phyloP scores from a whole-genome alignment of 2,888 invertebrate species.

The Reticulitermes lucifugus region DNA sequence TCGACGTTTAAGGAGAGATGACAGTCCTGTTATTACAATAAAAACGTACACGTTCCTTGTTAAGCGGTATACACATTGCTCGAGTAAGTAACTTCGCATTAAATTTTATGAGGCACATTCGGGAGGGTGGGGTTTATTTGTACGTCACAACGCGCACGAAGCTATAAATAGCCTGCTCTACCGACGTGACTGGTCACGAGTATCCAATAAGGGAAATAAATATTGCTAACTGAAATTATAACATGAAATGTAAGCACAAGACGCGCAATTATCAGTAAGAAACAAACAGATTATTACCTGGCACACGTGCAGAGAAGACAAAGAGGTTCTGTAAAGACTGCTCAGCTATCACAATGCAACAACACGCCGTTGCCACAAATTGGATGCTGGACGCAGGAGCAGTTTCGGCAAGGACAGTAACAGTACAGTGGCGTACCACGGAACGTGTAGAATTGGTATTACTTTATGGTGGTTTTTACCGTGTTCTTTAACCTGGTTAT shows the following conservation, averaged over 20 bases:
- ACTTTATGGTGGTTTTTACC: no score
- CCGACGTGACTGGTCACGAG: background rate
- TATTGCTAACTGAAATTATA: background rate
- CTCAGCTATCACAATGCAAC: background rate
- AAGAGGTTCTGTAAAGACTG: background rate
- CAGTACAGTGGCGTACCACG: slow-evolving; percentile 12
- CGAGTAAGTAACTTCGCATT: no score
- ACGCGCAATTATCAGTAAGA: background rate
- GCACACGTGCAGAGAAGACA: background rate
- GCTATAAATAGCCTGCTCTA: background rate
- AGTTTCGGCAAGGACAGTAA: background rate
- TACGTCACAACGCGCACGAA: background rate
- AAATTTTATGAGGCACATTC: no score
- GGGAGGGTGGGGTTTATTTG: slow-evolving; percentile 8
- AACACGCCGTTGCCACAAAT: slow-evolving; percentile 4
- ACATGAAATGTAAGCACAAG: background rate
- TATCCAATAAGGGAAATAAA: background rate
- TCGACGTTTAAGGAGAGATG: no score
- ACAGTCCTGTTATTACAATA: no score
- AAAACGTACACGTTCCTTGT: no score
- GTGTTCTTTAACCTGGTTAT: no score
- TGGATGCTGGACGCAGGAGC: slow-evolving; percentile 21
- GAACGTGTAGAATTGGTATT: background rate
- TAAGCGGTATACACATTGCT: no score
- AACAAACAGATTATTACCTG: background rate